These are phyloP conservation scores for Aricia agestis DNA, from an alignment of 1,140 invertebrate genomes.

Conservation along the genomic window DNA sequence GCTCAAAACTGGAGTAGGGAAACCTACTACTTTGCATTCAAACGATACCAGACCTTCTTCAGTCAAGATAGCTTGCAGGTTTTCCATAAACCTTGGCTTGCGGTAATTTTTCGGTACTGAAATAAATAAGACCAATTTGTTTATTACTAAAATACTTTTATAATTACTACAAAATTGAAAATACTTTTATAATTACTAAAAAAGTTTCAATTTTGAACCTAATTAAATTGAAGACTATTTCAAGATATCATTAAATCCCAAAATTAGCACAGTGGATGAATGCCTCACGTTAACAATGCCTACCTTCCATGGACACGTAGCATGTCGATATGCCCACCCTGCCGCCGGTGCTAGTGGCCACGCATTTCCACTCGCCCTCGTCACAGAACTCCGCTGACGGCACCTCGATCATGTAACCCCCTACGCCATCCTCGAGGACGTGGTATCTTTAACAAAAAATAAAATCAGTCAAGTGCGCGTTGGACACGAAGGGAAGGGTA, in stretches of 20 bases:
- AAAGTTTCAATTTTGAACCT: too few species aligned
- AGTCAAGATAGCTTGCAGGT: conserved; percentile 89
- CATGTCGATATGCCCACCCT: conserved; percentile 84
- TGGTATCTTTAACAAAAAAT: conserved; percentile 75
- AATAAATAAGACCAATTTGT: conserved; percentile 28
- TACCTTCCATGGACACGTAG: conserved; percentile 84
- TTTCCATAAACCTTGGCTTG: conserved; percentile 92
- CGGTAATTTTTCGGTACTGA: conserved; percentile 92
- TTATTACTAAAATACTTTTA: too few species aligned
- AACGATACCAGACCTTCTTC: conserved; percentile 94
- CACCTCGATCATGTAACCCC: conserved; percentile 85
- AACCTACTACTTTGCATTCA: conserved; percentile 94
- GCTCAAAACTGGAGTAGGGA: conserved; percentile 88
- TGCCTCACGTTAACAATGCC: background rate
- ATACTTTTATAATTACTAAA: too few species aligned
- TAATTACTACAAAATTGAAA: too few species aligned
- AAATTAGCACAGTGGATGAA: too few species aligned
- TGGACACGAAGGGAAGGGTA: too few species aligned
- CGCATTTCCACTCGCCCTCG: conserved; percentile 93
- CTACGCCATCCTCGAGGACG: conserved; percentile 86
- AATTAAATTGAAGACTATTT: too few species aligned
- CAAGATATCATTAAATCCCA: too few species aligned
- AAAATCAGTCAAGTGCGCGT: background rate
- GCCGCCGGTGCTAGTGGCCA: conserved; percentile 84
- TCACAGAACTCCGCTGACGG: conserved; percentile 85